phyloP scores from a whole-genome alignment of 2,797 vertebrate genomes.

The Sebastolobus altivelis region DNA sequence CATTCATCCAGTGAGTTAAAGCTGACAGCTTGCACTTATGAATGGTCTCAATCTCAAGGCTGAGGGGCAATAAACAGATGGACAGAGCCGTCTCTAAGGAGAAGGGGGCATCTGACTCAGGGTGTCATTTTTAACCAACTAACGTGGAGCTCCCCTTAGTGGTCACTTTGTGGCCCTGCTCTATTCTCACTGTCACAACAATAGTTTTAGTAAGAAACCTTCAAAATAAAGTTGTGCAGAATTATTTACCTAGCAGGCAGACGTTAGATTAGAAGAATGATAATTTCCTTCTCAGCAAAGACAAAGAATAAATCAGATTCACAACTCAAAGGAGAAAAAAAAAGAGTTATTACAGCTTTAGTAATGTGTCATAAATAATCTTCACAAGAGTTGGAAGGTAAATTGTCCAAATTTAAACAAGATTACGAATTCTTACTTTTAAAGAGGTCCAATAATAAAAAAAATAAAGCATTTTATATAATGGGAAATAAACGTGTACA shows the following conservation, averaged over 20 bases:
- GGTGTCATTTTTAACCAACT: background rate
- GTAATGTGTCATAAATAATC: too few species aligned
- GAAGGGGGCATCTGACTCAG: background rate
- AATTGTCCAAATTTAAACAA: background rate
- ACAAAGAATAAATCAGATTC: too few species aligned
- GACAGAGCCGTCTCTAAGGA: slow-evolving; percentile 7
- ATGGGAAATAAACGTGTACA: background rate
- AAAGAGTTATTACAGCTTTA: too few species aligned
- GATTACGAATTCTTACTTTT: too few species aligned
- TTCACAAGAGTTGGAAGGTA: background rate
- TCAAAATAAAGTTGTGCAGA: background rate
- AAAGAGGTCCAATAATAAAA: too few species aligned
- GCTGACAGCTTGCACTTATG: slow-evolving; percentile 36
- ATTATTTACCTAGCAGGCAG: background rate
- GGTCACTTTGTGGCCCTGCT: slow-evolving; percentile 1
- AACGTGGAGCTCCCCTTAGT: slow-evolving; percentile 50
- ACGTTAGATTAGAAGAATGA: too few species aligned
- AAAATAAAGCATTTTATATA: too few species aligned
- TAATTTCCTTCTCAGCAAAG: too few species aligned
- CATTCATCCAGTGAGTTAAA: slow-evolving; percentile 19
- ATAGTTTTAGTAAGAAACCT: background rate
- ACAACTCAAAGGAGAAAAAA: too few species aligned
- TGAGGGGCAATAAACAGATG: slow-evolving; percentile 39
- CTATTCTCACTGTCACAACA: background rate
- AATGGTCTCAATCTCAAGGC: slow-evolving; percentile 26